Percentiles rank a stretch among this genome's conserved stretches.
Conservation (phyloP, 2,888 invertebrate species). For the Agrochola macilenta region DNA sequence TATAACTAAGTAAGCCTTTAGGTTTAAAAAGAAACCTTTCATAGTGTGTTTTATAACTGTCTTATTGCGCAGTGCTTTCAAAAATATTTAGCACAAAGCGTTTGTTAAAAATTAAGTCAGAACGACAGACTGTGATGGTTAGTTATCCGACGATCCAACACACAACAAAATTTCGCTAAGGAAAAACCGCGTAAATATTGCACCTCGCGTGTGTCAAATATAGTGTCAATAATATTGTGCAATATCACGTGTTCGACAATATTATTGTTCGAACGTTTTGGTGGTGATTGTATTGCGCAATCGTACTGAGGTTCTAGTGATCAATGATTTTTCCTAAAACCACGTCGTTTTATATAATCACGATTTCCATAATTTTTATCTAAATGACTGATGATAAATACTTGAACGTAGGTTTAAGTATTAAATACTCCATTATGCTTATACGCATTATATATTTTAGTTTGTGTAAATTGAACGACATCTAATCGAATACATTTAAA, state of each 20-base stretch:
- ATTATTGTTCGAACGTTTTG: too few relatives aligned
- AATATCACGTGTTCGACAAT: not conserved
- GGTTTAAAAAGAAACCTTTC: not conserved
- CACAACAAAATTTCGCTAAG: not conserved
- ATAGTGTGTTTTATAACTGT: too few relatives aligned
- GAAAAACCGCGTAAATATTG: not conserved
- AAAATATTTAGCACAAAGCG: not conserved
- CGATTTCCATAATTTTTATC: too few relatives aligned
- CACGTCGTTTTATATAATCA: not conserved
- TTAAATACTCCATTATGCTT: too few relatives aligned
- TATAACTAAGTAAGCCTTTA: not conserved
- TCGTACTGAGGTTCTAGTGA: not conserved
- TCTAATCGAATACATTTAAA: slow-evolving; percentile 11
- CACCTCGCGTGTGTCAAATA: not conserved
- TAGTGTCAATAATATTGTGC: not conserved
- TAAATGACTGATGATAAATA: too few relatives aligned
- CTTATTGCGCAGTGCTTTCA: not conserved
- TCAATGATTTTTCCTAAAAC: not conserved
- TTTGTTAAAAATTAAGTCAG: not conserved
- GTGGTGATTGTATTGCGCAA: not conserved
- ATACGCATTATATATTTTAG: too few relatives aligned
- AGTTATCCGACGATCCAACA: not conserved
- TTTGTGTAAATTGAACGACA: not conserved
- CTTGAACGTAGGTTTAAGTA: too few relatives aligned
- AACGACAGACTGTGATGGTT: not conserved